Conservation (phyloP, 1,140 invertebrate species). For the Caenorhabditis briggsae region DNA sequence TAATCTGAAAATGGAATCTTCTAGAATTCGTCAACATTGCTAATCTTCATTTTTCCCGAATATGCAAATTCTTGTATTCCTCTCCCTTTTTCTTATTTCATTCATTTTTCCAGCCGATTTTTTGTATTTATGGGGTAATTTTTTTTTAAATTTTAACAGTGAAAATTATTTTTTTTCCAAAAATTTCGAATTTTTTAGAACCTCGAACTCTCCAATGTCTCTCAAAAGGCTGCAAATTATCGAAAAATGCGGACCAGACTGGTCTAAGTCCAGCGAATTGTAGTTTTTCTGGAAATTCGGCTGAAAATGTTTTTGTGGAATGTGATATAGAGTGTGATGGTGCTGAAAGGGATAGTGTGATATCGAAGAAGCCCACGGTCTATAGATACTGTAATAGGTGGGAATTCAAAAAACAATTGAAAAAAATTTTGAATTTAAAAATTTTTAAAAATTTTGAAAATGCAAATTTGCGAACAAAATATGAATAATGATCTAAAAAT, state of each 20-base stretch:
- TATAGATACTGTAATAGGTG: constrained; percentile 38
- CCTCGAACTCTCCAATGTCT: neutral
- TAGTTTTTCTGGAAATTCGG: too few relatives aligned
- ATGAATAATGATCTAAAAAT: too few relatives aligned
- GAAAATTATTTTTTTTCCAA: neutral
- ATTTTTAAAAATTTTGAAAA: too few relatives aligned
- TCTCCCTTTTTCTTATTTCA: too few relatives aligned
- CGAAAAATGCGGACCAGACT: neutral
- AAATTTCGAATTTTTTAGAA: neutral
- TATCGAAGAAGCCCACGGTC: constrained; percentile 24
- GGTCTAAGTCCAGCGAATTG: too few relatives aligned
- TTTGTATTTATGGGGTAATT: constrained; percentile 21
- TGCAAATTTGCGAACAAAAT: too few relatives aligned
- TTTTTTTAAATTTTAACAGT: neutral
- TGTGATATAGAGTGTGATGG: constrained; percentile 42
- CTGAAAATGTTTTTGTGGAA: too few relatives aligned
- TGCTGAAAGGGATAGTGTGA: constrained; percentile 27
- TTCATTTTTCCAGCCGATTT: neutral
- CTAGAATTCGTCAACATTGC: too few relatives aligned
- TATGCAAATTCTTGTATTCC: neutral
- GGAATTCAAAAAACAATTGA: neutral
- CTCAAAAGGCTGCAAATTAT: neutral
- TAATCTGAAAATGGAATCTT: too few relatives aligned
- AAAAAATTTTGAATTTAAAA: too few relatives aligned
- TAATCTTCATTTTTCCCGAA: neutral